These are phyloP conservation scores for Hydrolagus colliei DNA, from an alignment of 2,797 vertebrate genomes.

Conservation along the genomic window DNA sequence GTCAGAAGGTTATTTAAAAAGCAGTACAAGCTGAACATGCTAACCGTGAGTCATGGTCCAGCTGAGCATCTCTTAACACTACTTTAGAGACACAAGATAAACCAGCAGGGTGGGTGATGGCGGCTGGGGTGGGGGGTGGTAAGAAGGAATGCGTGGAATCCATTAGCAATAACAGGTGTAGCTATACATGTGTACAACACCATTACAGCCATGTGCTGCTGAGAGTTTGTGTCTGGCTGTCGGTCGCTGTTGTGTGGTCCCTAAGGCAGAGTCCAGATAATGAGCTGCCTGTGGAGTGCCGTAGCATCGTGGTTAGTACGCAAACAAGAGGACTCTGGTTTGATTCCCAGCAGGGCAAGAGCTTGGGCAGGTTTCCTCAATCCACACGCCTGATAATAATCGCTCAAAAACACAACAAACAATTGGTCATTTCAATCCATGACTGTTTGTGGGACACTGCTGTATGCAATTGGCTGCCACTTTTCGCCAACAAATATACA, in stretches of 20 bases:
- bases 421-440: too few relatives aligned
- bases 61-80: not conserved
- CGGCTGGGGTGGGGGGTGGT: too few relatives aligned
- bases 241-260: constrained; percentile 2
- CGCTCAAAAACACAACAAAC: too few relatives aligned
- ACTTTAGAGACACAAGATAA: not conserved
- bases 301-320: not conserved
- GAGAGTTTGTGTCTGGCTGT: not conserved
- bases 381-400: too few relatives aligned
- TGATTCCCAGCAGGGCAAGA: too few relatives aligned
- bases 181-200: not conserved
- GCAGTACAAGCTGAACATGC: too few relatives aligned
- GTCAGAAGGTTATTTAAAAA: too few relatives aligned
- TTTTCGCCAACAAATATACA: too few relatives aligned
- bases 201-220: not conserved
- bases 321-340: too few relatives aligned
- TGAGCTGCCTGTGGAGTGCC: not conserved
- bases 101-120: not conserved
- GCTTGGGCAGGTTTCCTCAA: too few relatives aligned
- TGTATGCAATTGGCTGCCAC: too few relatives aligned
- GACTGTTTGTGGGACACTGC: too few relatives aligned
- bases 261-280: not conserved
- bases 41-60: not conserved
- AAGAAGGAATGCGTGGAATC: constrained; percentile 46
- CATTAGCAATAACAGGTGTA: constrained; percentile 52